Evolutionary conservation across 2,113 vertebrate species (phyloP), one percentile per base, ranked within the genome.

Genomic region (Dipodomys stephensi): DNA sequence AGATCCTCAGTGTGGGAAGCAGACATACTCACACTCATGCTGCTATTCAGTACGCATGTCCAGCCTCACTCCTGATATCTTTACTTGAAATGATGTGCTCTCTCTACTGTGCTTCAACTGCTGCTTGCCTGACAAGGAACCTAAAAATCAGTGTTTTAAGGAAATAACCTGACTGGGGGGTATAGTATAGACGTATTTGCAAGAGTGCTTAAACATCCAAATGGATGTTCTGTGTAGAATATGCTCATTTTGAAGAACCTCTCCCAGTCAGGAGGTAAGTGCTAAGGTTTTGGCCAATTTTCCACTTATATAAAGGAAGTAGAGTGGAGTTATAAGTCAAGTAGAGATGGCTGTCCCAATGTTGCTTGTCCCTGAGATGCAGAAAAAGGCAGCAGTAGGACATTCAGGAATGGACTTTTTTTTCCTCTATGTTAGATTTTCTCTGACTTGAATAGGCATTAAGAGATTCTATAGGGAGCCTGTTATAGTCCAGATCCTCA

Each of bases 401-500:
- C 77, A 46, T 92, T 22, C 20, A 87, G 53, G 22, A 32, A 68
- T n/a, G 39, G 19, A 87, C 6, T 32, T 89, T 30, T 89, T 89
- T 30, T 86, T 12, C 76, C 60, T 89, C 27, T 90, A 13, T 65
- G 49, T 73, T 79, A 86, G 44, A 88, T 39, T 87, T 60, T 90
- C 35, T 92, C 60, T 85, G 76, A 82, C 9, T 83, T 57, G 27
- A 84, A 25, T 83, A 20, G 16, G 6, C 67, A 77, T 32, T 72
- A 85, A 39, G 4, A 68, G 22, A 23, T 49, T 20, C n/a, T n/a
- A 18, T 10, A 25, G 30, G 25, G 16, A 92, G 76, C n/a, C 69
- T 87, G 28, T 13, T 25, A 64, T 91, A 96, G 77, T 69, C 87
- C 49, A 93, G 80, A 94, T 86, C 92, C 64, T 80, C 87, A 77